Conservation (phyloP, 2,888 invertebrate species). For the Perizoma affinitatum region DNA sequence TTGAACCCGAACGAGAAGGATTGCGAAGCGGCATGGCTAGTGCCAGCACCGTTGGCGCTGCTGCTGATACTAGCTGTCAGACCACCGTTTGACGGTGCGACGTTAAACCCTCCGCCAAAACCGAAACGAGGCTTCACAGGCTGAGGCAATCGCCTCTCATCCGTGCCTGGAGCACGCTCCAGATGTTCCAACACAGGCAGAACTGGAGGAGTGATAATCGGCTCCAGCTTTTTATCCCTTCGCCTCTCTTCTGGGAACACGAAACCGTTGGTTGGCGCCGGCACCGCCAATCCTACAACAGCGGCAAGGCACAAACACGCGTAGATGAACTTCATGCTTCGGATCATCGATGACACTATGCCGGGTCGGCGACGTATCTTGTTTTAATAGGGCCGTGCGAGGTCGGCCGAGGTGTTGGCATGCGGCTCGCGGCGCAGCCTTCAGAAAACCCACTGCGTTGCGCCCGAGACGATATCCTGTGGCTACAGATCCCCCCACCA, state of each 20-base stretch:
- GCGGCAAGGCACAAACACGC: slow-evolving; percentile 58
- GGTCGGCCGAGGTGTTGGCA: slow-evolving; percentile 77
- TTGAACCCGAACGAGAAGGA: slow-evolving; percentile 79
- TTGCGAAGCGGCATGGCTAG: slow-evolving; percentile 77
- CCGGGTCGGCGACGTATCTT: slow-evolving; percentile 64
- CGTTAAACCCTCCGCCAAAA: slow-evolving; percentile 71
- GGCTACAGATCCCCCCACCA: slow-evolving; percentile 65
- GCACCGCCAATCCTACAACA: slow-evolving; percentile 46
- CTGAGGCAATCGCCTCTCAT: slow-evolving; percentile 50
- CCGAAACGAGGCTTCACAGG: slow-evolving; percentile 67
- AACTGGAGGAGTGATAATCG: slow-evolving; percentile 78
- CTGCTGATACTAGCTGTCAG: slow-evolving; percentile 74
- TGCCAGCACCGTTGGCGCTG: slow-evolving; percentile 68
- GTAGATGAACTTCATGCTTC: slow-evolving; percentile 73
- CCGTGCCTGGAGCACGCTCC: slow-evolving; percentile 78
- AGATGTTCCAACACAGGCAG: slow-evolving; percentile 78
- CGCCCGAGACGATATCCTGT: slow-evolving; percentile 71
- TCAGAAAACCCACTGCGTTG: slow-evolving; percentile 82
- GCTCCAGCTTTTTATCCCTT: slow-evolving; percentile 65
- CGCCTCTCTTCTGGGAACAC: slow-evolving; percentile 72
- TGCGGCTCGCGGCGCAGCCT: slow-evolving; percentile 83
- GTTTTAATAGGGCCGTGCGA: slow-evolving; percentile 81
- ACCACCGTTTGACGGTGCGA: slow-evolving; percentile 72
- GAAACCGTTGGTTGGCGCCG: slow-evolving; percentile 68
- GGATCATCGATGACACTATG: slow-evolving; percentile 68